A percentile compares a stretch with the other conserved stretches of the same genome.
Conservation (phyloP, 2,113 vertebrate species). For the Ranitomeya variabilis region DNA sequence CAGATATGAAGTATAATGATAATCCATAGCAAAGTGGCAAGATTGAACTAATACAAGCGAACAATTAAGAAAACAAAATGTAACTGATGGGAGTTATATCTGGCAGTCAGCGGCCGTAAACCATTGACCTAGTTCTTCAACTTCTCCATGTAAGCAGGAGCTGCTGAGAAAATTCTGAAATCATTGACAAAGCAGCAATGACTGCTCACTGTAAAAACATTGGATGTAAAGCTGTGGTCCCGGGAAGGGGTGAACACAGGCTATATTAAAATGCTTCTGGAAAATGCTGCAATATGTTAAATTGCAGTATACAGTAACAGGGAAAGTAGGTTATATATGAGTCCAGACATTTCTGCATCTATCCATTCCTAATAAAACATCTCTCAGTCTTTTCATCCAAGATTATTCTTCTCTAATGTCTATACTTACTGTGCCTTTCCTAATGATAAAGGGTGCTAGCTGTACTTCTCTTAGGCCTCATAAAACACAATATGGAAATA, state of each 20-base stretch:
- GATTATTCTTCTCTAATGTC: background rate
- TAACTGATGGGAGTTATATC: background rate
- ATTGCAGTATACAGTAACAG: background rate
- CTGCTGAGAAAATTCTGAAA: background rate
- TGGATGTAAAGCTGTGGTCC: background rate
- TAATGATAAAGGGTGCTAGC: background rate
- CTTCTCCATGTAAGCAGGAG: background rate
- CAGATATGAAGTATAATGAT: background rate
- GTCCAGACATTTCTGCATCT: background rate
- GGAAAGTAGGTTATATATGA: background rate
- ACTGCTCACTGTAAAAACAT: background rate
- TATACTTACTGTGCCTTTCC: background rate
- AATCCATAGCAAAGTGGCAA: background rate
- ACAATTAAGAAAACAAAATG: background rate
- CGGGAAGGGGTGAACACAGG: background rate
- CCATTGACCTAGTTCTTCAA: slow-evolving; percentile 2
- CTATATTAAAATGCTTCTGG: background rate
- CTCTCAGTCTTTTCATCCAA: background rate
- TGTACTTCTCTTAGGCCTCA: background rate
- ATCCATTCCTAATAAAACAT: background rate
- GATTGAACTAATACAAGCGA: background rate
- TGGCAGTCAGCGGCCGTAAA: background rate
- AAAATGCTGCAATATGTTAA: background rate
- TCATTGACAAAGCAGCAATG: background rate
- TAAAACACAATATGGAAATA: background rate